Percentiles rank a stretch among this genome's conserved stretches.
Evolutionary conservation across 2,797 vertebrate genomes (phyloP).

Genomic region (Valencia hispanica): DNA sequence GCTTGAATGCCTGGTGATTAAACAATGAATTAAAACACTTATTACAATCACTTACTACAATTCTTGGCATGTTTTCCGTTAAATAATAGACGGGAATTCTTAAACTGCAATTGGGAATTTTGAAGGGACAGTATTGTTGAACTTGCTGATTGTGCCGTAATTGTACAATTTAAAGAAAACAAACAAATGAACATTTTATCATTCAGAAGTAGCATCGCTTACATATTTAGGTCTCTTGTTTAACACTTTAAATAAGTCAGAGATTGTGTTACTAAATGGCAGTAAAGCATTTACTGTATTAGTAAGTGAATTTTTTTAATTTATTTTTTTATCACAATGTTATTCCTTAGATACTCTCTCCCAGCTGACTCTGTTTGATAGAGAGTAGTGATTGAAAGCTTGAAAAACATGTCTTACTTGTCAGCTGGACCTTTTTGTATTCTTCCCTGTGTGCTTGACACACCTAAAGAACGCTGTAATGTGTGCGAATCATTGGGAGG

Average conservation of each 20-base stretch:
- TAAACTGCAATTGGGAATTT: not conserved
- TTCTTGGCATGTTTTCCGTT: too few relatives aligned
- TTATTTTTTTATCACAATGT: slow-evolving; percentile 15
- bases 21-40: not conserved
- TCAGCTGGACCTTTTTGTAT: slow-evolving; percentile 65
- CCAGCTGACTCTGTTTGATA: slow-evolving; percentile 23
- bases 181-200: not conserved
- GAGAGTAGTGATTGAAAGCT: slow-evolving; percentile 57
- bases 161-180: not conserved
- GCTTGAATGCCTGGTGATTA: not conserved
- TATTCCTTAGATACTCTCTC: slow-evolving; percentile 47
- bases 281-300: not conserved
- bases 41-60: too few relatives aligned
- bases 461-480: slow-evolving; percentile 50
- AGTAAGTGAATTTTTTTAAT: slow-evolving; percentile 20
- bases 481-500: slow-evolving; percentile 46
- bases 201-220: not conserved
- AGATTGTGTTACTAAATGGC: not conserved
- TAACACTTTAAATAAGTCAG: not conserved
- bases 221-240: not conserved
- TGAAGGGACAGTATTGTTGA: not conserved
- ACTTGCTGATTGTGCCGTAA: not conserved
- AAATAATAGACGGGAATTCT: not conserved
- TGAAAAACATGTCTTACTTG: slow-evolving; percentile 79
- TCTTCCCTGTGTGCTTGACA: slow-evolving; percentile 42